Evolutionary conservation across 1,140 invertebrate genomes (phyloP).

Genomic region (Penaeus vannamei): DNA sequence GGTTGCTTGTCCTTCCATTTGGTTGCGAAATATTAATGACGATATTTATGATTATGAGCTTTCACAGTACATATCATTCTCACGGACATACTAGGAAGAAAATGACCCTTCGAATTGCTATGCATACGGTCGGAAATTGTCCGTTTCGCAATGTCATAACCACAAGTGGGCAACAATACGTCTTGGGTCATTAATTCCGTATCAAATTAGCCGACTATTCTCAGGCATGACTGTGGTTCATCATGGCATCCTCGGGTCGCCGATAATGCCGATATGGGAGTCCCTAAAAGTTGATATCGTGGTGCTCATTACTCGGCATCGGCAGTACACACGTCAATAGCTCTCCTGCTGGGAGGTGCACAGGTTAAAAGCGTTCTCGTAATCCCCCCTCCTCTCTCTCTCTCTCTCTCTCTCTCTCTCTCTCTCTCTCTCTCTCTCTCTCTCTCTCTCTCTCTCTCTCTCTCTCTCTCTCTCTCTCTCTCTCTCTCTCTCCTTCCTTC

Average conservation of each 20-base stretch:
- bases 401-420: too few relatives aligned
- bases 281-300: too few relatives aligned
- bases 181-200: conserved; percentile 59
- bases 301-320: too few relatives aligned
- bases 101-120: not conserved
- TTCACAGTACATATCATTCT: conserved; percentile 20
- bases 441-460: too few relatives aligned
- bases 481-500: too few relatives aligned
- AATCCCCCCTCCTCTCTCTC: too few relatives aligned
- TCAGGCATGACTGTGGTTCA: conserved; percentile 44
- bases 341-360: too few relatives aligned
- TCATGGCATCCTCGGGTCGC: conserved; percentile 29
- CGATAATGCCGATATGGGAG: conserved; percentile 20
- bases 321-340: too few relatives aligned
- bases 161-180: conserved; percentile 57
- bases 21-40: conserved; percentile 29
- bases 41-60: conserved; percentile 38
- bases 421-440: too few relatives aligned
- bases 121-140: not conserved
- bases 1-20: not conserved
- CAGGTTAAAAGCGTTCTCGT: too few relatives aligned
- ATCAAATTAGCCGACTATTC: conserved; percentile 60
- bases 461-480: too few relatives aligned
- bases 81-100: not conserved
- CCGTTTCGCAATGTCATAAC: not conserved